Percentiles rank a stretch among this genome's conserved stretches.
Conservation (phyloP, 2,797 vertebrate species). For the Ceryle rudis region DNA sequence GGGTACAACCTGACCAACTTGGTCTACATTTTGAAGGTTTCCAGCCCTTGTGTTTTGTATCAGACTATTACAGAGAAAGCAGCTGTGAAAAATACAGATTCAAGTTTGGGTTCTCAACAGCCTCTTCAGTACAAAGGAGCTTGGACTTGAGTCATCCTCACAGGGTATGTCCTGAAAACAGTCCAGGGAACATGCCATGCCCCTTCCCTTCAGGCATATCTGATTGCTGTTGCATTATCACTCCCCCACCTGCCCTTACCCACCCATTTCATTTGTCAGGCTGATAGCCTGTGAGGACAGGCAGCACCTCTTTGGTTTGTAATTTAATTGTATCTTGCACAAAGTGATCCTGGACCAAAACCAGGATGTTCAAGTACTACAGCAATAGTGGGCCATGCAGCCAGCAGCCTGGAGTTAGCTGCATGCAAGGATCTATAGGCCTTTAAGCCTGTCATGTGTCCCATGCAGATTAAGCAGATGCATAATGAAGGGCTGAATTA, state of each 20-base stretch:
- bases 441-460: neutral
- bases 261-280: neutral
- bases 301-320: neutral
- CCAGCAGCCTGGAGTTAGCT: neutral
- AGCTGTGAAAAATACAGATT: neutral
- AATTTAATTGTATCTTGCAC: neutral
- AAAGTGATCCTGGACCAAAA: neutral
- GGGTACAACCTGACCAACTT: neutral
- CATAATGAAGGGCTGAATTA: neutral
- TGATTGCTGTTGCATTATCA: neutral
- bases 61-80: neutral
- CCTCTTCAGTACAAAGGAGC: neutral
- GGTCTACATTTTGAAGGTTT: neutral
- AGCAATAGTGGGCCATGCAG: neutral
- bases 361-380: neutral
- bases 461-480: neutral
- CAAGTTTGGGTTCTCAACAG: neutral
- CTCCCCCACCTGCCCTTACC: neutral
- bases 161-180: neutral
- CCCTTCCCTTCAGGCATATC: neutral
- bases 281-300: neutral
- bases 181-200: neutral
- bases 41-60: neutral
- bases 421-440: neutral
- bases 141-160: neutral